Evolutionary conservation across 92 coral and sea anemone genomes (phyloP).

Genomic region (Porites evermanni): DNA sequence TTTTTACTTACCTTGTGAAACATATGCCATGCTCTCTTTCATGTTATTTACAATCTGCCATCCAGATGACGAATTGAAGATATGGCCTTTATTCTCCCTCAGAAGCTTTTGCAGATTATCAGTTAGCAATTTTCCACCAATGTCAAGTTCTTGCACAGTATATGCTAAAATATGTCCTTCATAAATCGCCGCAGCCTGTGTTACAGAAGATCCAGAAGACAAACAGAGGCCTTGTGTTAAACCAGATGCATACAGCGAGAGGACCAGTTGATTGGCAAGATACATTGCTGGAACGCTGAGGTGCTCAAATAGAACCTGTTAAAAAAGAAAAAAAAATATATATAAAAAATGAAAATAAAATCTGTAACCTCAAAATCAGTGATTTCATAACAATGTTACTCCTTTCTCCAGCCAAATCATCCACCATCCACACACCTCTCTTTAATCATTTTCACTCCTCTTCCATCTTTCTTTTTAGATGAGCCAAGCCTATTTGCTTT

Average conservation of each 20-base stretch:
- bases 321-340: background rate
- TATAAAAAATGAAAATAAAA: background rate
- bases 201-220: conserved; percentile 92
- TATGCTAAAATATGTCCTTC: conserved; percentile 89
- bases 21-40: conserved; percentile 85
- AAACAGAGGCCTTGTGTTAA: conserved; percentile 87
- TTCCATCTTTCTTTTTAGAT: no score
- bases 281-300: conserved; percentile 93
- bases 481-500: no score
- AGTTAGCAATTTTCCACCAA: conserved; percentile 91
- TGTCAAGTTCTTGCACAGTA: conserved; percentile 87
- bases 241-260: conserved; percentile 92
- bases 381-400: no score
- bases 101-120: conserved; percentile 84
- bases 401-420: no score
- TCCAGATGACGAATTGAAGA: conserved; percentile 91
- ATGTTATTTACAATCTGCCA: conserved; percentile 98
- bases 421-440: no score
- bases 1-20: conserved; percentile 77
- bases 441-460: no score
- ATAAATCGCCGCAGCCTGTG: conserved; percentile 95
- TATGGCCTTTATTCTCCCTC: conserved; percentile 84
- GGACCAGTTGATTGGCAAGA: conserved; percentile 85
- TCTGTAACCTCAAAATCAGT: background rate
- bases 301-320: conserved; percentile 92